Conservation (phyloP, 1,140 invertebrate genomes). For the Caenorhabditis latens region DNA sequence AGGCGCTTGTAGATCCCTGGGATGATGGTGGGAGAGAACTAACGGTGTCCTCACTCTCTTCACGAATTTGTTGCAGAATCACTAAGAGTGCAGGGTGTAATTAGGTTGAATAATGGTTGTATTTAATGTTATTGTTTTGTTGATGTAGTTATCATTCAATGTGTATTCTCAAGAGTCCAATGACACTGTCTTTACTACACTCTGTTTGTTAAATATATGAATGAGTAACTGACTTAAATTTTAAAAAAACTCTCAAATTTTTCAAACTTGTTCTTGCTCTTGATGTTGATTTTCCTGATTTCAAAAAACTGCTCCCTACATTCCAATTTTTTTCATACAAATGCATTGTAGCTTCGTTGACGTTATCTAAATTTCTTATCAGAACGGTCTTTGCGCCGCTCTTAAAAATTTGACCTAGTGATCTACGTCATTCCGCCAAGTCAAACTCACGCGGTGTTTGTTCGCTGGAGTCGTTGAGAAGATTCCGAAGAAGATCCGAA, state of each 20-base stretch:
- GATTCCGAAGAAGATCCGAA: background rate
- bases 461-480: background rate
- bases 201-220: too few species aligned
- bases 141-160: too few species aligned
- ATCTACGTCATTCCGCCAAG: conserved; percentile 27
- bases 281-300: too few species aligned
- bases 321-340: background rate
- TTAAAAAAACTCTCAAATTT: too few species aligned
- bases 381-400: background rate
- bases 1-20: background rate
- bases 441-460: conserved; percentile 12
- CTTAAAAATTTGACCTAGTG: conserved; percentile 31
- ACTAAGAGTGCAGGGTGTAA: background rate
- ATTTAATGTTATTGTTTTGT: too few species aligned
- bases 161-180: too few species aligned
- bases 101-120: background rate
- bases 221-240: too few species aligned
- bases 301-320: too few species aligned
- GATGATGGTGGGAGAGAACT: background rate
- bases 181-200: too few species aligned
- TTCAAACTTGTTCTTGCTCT: too few species aligned
- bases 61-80: background rate
- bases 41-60: background rate
- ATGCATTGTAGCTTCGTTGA: background rate
- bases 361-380: conserved; percentile 37